phyloP scores from a whole-genome alignment of 35 echinoderm and acorn worm species.

The Apostichopus californicus region DNA sequence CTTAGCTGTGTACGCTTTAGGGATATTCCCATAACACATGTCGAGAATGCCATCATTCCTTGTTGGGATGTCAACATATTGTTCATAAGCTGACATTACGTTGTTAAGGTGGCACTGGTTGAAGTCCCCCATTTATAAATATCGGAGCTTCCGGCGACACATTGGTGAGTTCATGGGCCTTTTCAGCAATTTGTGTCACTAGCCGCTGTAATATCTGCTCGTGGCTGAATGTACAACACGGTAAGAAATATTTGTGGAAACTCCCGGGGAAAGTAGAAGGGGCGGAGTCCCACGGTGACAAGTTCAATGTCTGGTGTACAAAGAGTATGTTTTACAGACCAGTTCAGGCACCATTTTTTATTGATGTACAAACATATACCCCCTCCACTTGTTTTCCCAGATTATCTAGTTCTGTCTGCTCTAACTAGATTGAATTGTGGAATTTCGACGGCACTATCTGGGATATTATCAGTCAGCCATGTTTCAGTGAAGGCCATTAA shows the following conservation, averaged over 20 bases:
- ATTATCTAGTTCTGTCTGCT: not conserved
- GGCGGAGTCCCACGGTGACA: constrained; percentile 59
- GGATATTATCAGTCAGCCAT: not conserved
- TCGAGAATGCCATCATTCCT: too few species aligned
- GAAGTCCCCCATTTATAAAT: too few species aligned
- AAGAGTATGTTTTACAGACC: not conserved
- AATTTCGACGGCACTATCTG: not conserved
- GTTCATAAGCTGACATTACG: too few species aligned
- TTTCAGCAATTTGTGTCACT: too few species aligned
- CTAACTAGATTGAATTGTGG: not conserved
- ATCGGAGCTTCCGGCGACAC: too few species aligned
- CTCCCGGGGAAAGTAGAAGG: constrained; percentile 72
- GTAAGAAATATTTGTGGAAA: constrained; percentile 65
- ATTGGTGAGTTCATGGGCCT: too few species aligned
- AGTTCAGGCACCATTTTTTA: constrained; percentile 31
- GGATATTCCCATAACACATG: too few species aligned
- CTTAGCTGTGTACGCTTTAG: too few species aligned
- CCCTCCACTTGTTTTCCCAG: not conserved
- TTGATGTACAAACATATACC: constrained; percentile 32
- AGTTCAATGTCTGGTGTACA: constrained; percentile 47
- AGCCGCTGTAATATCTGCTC: not conserved
- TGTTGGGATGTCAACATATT: too few species aligned
- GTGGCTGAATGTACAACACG: constrained; percentile 3
- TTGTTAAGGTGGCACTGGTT: too few species aligned
- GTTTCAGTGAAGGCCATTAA: constrained; percentile 37